Evolutionary conservation across 2,888 invertebrate species (phyloP).

Genomic region (Oxycera nigricornis): DNA sequence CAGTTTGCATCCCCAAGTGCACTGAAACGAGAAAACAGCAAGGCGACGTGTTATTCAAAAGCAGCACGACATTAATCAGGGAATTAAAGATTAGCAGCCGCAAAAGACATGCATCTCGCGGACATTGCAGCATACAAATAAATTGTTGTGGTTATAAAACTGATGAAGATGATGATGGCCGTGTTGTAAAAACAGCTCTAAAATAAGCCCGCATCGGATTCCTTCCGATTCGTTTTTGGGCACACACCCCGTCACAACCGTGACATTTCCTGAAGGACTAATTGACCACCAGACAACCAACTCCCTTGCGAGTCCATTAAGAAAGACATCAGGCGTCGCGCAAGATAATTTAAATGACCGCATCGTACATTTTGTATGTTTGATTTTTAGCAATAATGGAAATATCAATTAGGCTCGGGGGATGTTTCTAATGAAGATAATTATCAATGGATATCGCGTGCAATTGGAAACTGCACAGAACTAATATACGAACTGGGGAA

Average conservation of each 20-base stretch:
- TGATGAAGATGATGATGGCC: neutral
- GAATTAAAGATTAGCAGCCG: neutral
- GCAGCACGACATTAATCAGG: constrained; percentile 41
- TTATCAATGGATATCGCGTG: constrained; percentile 10
- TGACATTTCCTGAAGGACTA: constrained; percentile 37
- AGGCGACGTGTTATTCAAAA: constrained; percentile 15
- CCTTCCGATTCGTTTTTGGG: constrained; percentile 27
- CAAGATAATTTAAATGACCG: neutral
- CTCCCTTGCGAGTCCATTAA: constrained; percentile 4
- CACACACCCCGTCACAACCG: neutral
- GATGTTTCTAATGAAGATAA: neutral
- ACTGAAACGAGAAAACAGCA: constrained; percentile 67
- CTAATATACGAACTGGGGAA: too few relatives aligned
- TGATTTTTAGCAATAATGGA: constrained; percentile 23
- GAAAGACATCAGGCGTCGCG: neutral
- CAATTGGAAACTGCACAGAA: neutral
- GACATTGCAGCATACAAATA: neutral
- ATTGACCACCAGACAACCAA: constrained; percentile 33
- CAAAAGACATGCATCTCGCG: neutral
- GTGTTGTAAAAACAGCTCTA: constrained; percentile 33
- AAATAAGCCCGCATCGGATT: constrained; percentile 34
- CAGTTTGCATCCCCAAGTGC: constrained; percentile 78
- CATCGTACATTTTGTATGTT: neutral
- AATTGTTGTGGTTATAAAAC: neutral
- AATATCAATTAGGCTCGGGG: constrained; percentile 23